Evolutionary conservation across 2,888 invertebrate genomes (phyloP), one percentile per base, ranked within the genome.

Genomic region (Camponotus fellah): DNA sequence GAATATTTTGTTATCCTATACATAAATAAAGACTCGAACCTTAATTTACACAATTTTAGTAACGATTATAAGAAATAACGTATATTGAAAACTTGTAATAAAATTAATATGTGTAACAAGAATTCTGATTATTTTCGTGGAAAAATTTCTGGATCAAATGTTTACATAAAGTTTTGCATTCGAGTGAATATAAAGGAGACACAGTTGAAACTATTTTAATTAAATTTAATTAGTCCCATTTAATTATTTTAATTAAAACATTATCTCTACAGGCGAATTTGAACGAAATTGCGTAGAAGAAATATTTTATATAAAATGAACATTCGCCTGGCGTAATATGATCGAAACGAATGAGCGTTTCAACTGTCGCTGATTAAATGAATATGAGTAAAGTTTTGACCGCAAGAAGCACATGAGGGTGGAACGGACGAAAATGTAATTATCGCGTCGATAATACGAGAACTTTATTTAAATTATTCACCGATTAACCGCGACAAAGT

Each of bases 401-500:
- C 21, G 49, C 72, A 80, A 80, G 79, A 80, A 72, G 21, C 49
- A 21, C 60, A 21, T 12, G 37, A 58, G 21, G 26, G 21, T 40
- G 37, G 14, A 32, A 34, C 46, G 58, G 26, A 17, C 60, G 46
- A 72, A 72, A 80, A 80, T 72, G 72, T 72, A 80, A 80, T 80
- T 60, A 80, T 17, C 60, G 26, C 49, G 17, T 37, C 72, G 72
- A 80, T 79, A 69, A 79, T 72, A 17, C 79, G 62, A 80, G 46
- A 80, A 80, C 21, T 72, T 12, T 60, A 80, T 80, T 80, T 80
- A 80, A 80, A 80, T 80, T 62, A 80, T 80, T 71, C 72, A 37
- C 17, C 60, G 79, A 79, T 84, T 84, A 82, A 82, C 66, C 66
- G 66, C 43, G 74, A 82, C 68, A 72, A 72, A 72, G 60, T 46